Evolutionary conservation across 2,888 invertebrate species (phyloP).

Genomic region (Apomyelois bistriatella): DNA sequence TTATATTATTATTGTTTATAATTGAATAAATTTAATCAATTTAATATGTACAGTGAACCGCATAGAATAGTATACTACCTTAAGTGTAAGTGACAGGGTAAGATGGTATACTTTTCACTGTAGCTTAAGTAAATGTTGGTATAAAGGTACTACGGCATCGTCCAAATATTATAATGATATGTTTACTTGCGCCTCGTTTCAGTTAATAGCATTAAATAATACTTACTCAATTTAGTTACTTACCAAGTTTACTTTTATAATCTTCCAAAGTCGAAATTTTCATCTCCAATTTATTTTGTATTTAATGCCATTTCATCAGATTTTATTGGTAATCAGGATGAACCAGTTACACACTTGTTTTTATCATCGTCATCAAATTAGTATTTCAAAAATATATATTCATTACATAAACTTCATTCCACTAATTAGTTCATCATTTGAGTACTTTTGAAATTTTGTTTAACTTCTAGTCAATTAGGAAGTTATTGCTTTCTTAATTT

Average conservation of each 20-base stretch:
- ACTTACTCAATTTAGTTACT: background rate
- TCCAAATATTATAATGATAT: background rate
- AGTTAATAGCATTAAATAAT: background rate
- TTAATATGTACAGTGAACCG: no score
- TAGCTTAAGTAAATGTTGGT: no score
- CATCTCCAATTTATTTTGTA: constrained; percentile 2
- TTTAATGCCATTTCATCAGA: constrained; percentile 6
- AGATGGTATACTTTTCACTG: no score
- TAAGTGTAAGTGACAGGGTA: no score
- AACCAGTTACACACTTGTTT: constrained; percentile 10
- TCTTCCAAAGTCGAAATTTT: background rate
- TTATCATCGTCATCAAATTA: constrained; percentile 7
- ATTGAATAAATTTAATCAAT: no score
- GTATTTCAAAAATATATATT: constrained; percentile 1
- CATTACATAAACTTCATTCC: constrained; percentile 7
- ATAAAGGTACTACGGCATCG: background rate
- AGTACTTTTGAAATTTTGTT: background rate
- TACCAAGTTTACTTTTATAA: constrained; percentile 5
- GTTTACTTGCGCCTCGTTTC: background rate
- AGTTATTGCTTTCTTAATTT: constrained; percentile 3
- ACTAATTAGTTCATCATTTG: constrained; percentile 9
- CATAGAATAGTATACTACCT: no score
- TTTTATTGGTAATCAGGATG: constrained; percentile 6
- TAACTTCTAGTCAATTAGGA: constrained; percentile 4
- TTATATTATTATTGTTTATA: no score